Percentiles rank a stretch among this genome's conserved stretches.
Evolutionary conservation across 2,797 vertebrate genomes (phyloP).

Genomic region (Petrocephalus schoutedeni): DNA sequence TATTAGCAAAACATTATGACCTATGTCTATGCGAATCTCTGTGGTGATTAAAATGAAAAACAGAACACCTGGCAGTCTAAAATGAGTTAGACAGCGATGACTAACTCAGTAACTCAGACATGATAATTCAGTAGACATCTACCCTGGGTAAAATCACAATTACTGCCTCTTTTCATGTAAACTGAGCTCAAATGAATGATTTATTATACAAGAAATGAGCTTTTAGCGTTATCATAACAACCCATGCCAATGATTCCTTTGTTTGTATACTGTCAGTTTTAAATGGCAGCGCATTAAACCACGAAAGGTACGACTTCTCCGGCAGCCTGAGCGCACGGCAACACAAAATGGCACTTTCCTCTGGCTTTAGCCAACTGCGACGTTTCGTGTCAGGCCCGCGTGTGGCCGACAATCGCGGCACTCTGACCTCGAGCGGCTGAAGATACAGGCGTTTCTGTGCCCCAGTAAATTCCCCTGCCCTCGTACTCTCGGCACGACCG

Average conservation of each 20-base stretch:
- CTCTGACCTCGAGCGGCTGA: not conserved
- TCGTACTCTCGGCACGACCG: not conserved
- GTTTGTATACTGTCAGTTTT: not conserved
- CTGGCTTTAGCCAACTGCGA: not conserved
- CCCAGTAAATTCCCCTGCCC: not conserved
- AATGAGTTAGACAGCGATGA: not conserved
- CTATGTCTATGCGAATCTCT: not conserved
- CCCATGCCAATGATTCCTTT: not conserved
- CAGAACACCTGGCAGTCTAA: not conserved
- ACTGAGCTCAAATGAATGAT: not conserved
- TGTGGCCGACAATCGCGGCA: not conserved
- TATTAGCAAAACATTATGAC: not conserved
- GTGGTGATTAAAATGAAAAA: not conserved
- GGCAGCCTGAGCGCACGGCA: not conserved
- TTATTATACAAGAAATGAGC: too few relatives aligned
- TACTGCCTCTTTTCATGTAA: not conserved
- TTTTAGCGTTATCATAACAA: too few relatives aligned
- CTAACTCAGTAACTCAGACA: too few relatives aligned
- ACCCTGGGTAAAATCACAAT: not conserved
- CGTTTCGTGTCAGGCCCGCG: not conserved
- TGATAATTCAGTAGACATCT: not conserved
- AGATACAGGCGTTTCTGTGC: slow-evolving; percentile 38
- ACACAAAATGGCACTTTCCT: not conserved
- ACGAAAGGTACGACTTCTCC: not conserved
- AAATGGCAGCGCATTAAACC: not conserved